These are phyloP conservation scores for Mixornis gularis DNA, from an alignment of 2,113 vertebrate genomes.

Conservation along the genomic window DNA sequence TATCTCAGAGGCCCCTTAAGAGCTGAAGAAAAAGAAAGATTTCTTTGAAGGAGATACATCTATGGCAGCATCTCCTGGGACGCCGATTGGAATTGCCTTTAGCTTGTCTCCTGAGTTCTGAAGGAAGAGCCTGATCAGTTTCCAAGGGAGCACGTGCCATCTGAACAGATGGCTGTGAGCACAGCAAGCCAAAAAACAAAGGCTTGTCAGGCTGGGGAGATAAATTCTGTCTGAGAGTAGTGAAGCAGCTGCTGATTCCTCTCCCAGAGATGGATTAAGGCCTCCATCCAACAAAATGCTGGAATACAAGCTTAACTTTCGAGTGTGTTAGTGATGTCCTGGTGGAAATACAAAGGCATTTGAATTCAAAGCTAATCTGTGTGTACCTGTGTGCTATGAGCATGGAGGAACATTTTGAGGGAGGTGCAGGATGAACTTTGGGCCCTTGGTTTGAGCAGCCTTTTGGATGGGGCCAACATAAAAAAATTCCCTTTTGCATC, in stretches of 20 bases:
- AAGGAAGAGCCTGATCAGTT: background rate
- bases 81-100: background rate
- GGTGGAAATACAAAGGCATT: background rate
- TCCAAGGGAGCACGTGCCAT: background rate
- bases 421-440: background rate
- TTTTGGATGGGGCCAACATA: background rate
- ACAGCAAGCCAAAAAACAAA: conserved; percentile 12
- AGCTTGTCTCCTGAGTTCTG: background rate
- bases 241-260: conserved; percentile 30
- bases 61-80: background rate
- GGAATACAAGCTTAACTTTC: background rate
- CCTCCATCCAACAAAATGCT: background rate
- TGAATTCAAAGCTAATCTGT: background rate
- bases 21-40: background rate
- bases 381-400: background rate
- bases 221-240: background rate
- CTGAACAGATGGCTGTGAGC: conserved; percentile 40
- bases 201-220: background rate
- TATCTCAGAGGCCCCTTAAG: background rate
- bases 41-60: background rate
- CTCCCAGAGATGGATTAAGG: background rate
- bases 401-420: accelerated
- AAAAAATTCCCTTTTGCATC: background rate
- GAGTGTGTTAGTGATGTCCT: background rate
- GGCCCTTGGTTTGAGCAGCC: background rate